phyloP scores from a whole-genome alignment of 2,888 invertebrate species.

The Nezara viridula region DNA sequence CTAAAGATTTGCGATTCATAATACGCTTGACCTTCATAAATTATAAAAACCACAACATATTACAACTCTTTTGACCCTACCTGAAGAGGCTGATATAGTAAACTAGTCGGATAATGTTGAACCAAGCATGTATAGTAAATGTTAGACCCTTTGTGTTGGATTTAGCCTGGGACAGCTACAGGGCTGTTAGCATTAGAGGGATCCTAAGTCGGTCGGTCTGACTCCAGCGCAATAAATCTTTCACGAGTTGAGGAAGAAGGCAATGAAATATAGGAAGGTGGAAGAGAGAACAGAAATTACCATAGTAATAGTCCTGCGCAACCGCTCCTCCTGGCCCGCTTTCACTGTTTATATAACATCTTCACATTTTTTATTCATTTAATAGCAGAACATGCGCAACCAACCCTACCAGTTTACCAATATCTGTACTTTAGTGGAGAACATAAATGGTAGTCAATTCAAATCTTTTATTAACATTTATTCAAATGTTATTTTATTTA shows the following conservation, averaged over 20 bases:
- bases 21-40: no score
- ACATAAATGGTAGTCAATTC: no score
- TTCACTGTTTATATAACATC: not conserved
- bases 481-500: no score
- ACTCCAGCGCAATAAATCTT: slow-evolving; percentile 24
- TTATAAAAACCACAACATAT: no score
- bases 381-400: not conserved
- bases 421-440: not conserved
- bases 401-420: not conserved
- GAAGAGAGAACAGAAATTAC: slow-evolving; percentile 32
- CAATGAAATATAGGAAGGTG: slow-evolving; percentile 43
- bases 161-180: slow-evolving; percentile 11
- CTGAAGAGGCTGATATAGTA: not conserved
- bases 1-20: no score
- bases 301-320: slow-evolving; percentile 25
- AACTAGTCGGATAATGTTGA: not conserved
- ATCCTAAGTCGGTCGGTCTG: not conserved
- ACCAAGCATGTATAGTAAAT: slow-evolving; percentile 1
- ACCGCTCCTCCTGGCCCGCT: not conserved
- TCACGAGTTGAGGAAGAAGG: slow-evolving; percentile 36
- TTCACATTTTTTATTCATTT: slow-evolving; percentile 8
- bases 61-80: not conserved
- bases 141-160: not conserved
- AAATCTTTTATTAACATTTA: no score
- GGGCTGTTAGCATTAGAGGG: slow-evolving; percentile 36